A percentile compares a stretch with the other conserved stretches of the same genome.
These are phyloP conservation scores for Bombus huntii DNA, from an alignment of 1,140 invertebrate species.

Conservation along the genomic window DNA sequence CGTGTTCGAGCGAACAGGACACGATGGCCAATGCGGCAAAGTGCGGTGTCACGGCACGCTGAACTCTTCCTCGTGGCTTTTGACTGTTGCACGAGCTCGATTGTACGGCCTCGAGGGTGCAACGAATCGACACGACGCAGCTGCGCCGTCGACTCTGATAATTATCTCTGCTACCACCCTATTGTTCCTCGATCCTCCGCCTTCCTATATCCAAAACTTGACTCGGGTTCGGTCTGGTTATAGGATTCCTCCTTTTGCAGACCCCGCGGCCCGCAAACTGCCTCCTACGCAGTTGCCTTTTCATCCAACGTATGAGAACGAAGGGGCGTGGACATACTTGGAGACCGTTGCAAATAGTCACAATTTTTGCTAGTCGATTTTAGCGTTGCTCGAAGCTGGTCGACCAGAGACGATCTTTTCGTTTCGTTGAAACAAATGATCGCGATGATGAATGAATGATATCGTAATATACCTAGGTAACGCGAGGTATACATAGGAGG, in stretches of 20 bases:
- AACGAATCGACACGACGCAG: slow-evolving; percentile 58
- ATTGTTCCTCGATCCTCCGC: slow-evolving; percentile 54
- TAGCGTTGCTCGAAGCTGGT: neutral
- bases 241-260: neutral
- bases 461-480: too few species aligned
- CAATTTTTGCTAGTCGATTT: neutral
- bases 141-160: slow-evolving; percentile 60
- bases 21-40: slow-evolving; percentile 25
- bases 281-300: slow-evolving; percentile 36
- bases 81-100: neutral
- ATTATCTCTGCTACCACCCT: slow-evolving; percentile 65
- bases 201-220: neutral
- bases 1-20: slow-evolving; percentile 18
- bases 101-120: slow-evolving; percentile 53
- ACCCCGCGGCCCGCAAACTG: neutral
- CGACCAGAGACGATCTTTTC: neutral
- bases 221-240: neutral
- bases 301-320: neutral
- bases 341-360: neutral
- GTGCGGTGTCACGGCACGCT: slow-evolving; percentile 55
- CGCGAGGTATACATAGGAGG: neutral
- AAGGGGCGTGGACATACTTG: too few species aligned
- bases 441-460: too few species aligned
- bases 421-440: too few species aligned
- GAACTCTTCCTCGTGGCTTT: slow-evolving; percentile 30